Conservation (phyloP, 2,113 vertebrate species). For the Eudyptes chrysolophus region DNA sequence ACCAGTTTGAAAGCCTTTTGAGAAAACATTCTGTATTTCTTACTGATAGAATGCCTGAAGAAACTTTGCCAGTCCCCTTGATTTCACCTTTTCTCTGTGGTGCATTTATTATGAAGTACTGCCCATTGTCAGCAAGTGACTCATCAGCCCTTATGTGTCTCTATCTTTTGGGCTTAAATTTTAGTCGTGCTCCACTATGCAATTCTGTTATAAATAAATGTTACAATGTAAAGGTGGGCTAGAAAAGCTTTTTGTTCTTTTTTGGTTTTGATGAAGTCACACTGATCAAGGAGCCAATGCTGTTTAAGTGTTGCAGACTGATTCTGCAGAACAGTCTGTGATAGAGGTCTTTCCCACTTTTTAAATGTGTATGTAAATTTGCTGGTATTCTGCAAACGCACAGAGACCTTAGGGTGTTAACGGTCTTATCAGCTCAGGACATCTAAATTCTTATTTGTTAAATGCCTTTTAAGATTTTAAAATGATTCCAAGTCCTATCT, state of each 20-base stretch:
- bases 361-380: neutral
- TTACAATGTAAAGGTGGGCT: neutral
- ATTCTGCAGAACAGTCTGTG: neutral
- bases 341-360: neutral
- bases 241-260: neutral
- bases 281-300: neutral
- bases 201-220: neutral
- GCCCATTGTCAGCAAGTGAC: neutral
- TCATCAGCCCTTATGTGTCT: neutral
- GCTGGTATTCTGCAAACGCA: neutral
- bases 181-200: neutral
- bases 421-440: neutral
- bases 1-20: neutral
- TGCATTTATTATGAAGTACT: neutral
- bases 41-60: neutral
- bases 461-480: neutral
- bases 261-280: neutral
- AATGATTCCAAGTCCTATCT: neutral
- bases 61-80: neutral
- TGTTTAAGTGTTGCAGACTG: neutral
- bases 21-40: neutral
- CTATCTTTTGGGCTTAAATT: neutral
- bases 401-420: neutral
- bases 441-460: neutral
- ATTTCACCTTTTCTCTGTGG: constrained; percentile 25